phyloP scores from a whole-genome alignment of 2,797 vertebrate genomes.

The Sylvilagus floridanus region DNA sequence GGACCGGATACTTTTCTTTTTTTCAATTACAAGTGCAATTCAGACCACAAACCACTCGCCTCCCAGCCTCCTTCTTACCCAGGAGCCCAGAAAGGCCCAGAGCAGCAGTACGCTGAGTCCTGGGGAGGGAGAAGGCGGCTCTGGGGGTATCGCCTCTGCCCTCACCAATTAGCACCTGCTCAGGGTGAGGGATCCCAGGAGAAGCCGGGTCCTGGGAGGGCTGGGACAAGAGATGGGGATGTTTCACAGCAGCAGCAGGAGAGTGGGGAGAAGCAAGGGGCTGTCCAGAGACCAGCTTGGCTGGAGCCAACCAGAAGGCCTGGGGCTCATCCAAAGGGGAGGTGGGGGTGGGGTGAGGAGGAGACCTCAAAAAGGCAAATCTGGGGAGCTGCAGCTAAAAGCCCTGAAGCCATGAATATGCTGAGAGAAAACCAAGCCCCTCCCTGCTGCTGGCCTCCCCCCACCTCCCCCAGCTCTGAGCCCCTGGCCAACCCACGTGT shows the following conservation, averaged over 20 bases:
- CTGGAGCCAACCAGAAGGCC: background rate
- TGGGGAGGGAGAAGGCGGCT: background rate
- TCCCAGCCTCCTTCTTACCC: background rate
- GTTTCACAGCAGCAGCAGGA: background rate
- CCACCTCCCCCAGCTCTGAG: background rate
- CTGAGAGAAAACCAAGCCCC: background rate
- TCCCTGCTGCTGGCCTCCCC: background rate
- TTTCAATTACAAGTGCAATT: background rate
- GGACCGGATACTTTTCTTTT: background rate
- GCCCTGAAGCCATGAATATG: background rate
- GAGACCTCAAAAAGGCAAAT: background rate
- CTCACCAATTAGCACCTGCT: slow-evolving; percentile 70
- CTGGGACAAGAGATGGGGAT: background rate
- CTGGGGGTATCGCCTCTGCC: slow-evolving; percentile 2
- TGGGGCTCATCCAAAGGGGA: background rate
- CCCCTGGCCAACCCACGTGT: slow-evolving; percentile 88
- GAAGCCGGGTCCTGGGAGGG: slow-evolving; percentile 27
- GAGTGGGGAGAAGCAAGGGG: background rate
- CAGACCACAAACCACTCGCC: background rate
- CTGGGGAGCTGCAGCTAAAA: background rate
- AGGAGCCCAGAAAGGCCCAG: background rate
- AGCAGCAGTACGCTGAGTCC: background rate
- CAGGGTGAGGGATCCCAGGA: background rate
- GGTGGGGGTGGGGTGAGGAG: background rate
- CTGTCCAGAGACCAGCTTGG: background rate